Percentiles rank a stretch among this genome's conserved stretches.
These are phyloP conservation scores for Pasiphila rectangulata DNA, from an alignment of 2,888 invertebrate genomes.

Conservation along the genomic window DNA sequence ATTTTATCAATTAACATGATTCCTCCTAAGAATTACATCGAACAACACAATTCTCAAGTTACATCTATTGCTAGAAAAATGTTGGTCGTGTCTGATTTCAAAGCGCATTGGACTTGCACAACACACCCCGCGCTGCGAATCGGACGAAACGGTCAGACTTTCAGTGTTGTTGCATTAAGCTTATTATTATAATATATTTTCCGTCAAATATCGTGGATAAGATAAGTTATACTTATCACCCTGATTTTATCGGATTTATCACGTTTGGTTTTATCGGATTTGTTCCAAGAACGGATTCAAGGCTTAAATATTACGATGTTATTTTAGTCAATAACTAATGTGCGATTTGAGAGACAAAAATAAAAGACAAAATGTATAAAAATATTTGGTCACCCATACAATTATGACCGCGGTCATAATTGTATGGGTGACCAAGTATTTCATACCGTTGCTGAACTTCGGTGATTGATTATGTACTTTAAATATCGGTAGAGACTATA, in stretches of 20 bases:
- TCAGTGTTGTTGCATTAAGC: constrained; percentile 36
- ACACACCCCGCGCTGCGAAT: constrained; percentile 42
- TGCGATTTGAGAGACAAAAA: too few species aligned
- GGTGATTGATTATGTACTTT: too few species aligned
- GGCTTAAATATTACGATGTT: constrained; percentile 34
- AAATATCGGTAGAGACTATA: too few species aligned
- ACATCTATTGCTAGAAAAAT: constrained; percentile 67
- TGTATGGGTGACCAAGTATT: too few species aligned
- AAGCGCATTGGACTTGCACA: constrained; percentile 62
- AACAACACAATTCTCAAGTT: constrained; percentile 60
- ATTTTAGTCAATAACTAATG: too few species aligned
- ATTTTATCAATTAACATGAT: constrained; percentile 9
- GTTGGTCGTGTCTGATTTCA: constrained; percentile 69
- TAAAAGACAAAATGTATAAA: too few species aligned
- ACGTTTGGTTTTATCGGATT: constrained; percentile 34
- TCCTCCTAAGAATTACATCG: constrained; percentile 30
- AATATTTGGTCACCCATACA: too few species aligned
- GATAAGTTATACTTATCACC: constrained; percentile 37
- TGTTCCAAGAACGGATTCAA: constrained; percentile 34
- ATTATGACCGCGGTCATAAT: too few species aligned
- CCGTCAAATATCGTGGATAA: constrained; percentile 34
- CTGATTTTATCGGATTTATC: constrained; percentile 43
- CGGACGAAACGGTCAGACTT: constrained; percentile 40
- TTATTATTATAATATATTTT: constrained; percentile 1
- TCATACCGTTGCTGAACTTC: too few species aligned